Base-by-base conservation (phyloP, 2,888 invertebrate species). In the Eurois occulta region DNA sequence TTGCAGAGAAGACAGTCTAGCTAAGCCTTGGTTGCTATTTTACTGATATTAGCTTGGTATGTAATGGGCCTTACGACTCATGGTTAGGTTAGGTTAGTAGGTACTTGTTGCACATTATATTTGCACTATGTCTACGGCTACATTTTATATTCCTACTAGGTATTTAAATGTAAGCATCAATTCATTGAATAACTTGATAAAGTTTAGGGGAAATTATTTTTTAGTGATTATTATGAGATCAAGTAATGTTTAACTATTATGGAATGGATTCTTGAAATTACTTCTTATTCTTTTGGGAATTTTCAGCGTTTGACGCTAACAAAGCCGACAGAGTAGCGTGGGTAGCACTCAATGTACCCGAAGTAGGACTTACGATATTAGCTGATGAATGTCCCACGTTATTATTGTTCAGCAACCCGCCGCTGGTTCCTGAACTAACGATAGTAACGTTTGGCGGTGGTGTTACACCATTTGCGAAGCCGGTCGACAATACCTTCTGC, bases 371-470 rank as follows among this genome's bases (percentile, higher is more conserved):
- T 1, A 93, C 91, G 1, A 95, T 93, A 78, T 93, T 94, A 1
- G 93, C 89, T 0, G 94, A 88, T 2, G 91, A 87, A 78, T 92
- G 92, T 3, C 91, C 91, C 52, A 92, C 81, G 18, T 86, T 88
- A 75, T 91, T 93, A 55, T 90, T 94, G 76, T 91, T 95, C 65
- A 95, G 73, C 32, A 95, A 90, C 2, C 93, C 93, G 0, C 93
- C 93, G 78, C 93, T 92, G 0, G 93, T 92, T 0, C 96, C 96
- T 0, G 96, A 96, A 81, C 96, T 96, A 4, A 96, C 96, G n/a
- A 96, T 96, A 35, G 96, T 96, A 0, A 96, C 96, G 73, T 96
- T 96, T 0, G 96, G 96, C 0, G 96, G 96, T 0, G 96, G 95
- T 0, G 95, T 94, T 0, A 93, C 93, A 3, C 97, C 96, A 60